Percentiles rank a stretch among this genome's conserved stretches.
Conservation (phyloP, 2,888 invertebrate species). For the Homarus gammarus region DNA sequence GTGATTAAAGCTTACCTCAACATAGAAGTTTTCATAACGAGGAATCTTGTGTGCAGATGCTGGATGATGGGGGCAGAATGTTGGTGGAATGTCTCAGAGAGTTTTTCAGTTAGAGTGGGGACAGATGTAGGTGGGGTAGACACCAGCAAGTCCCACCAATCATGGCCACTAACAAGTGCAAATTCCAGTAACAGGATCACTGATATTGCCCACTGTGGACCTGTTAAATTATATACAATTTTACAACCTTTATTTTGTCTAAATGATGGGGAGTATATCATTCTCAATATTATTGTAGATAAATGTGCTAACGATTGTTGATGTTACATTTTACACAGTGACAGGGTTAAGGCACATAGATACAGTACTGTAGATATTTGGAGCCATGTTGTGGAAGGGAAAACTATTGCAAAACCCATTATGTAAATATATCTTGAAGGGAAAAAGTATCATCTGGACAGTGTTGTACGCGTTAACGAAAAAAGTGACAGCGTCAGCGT, state of each 20-base stretch:
- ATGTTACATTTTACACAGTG: no score
- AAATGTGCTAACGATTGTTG: no score
- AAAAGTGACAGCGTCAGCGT: no score
- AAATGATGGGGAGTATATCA: background rate
- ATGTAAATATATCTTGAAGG: no score
- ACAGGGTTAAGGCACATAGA: no score
- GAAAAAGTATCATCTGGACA: no score
- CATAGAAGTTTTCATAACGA: constrained; percentile 71
- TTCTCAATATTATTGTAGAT: no score
- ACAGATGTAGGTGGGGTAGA: constrained; percentile 62
- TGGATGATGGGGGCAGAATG: constrained; percentile 61
- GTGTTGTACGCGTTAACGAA: no score
- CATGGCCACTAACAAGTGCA: constrained; percentile 72
- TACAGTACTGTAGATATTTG: no score
- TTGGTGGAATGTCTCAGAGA: constrained; percentile 70
- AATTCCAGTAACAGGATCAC: constrained; percentile 72
- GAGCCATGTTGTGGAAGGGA: no score
- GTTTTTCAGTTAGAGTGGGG: constrained; percentile 66
- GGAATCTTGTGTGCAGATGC: constrained; percentile 63
- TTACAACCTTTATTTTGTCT: background rate
- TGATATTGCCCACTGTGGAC: constrained; percentile 72
- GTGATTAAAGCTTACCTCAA: constrained; percentile 65
- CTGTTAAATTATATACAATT: constrained; percentile 45
- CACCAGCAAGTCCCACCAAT: constrained; percentile 73
- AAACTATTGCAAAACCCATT: no score